Conservation (phyloP, 2,797 vertebrate genomes). For the Hippoglossus hippoglossus region DNA sequence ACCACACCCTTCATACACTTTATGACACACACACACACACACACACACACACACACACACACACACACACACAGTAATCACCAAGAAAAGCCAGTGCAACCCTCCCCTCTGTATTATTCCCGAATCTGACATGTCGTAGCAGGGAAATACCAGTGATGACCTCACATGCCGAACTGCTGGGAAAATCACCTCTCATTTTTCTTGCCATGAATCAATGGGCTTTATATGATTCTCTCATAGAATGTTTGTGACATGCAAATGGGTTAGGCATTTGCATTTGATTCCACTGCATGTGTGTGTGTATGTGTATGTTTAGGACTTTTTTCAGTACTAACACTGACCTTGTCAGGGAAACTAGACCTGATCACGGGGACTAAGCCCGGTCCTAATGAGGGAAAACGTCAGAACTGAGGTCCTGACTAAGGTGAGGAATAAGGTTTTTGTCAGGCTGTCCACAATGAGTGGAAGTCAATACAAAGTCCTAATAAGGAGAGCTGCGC, state of each 20-base stretch:
- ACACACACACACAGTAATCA: conserved; percentile 16
- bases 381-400: no score
- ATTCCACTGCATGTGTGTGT: conserved; percentile 30
- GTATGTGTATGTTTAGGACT: no score
- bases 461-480: not conserved
- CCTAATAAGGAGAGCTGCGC: no score
- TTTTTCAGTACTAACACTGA: no score
- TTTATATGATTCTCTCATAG: conserved; percentile 35
- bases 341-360: no score
- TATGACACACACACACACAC: conserved; percentile 17
- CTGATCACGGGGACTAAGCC: no score
- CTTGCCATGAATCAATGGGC: conserved; percentile 33
- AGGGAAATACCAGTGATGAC: conserved; percentile 56
- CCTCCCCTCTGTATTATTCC: conserved; percentile 24
- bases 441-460: no score
- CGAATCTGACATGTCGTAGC: conserved; percentile 56
- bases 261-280: conserved; percentile 53
- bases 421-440: no score
- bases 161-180: conserved; percentile 36
- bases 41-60: not conserved
- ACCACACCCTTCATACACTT: conserved; percentile 26
- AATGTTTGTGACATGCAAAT: conserved; percentile 61
- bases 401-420: no score
- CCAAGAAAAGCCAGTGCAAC: conserved; percentile 24
- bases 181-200: conserved; percentile 46